Conservation (phyloP, 2,113 vertebrate species). For the Passerina amoena region DNA sequence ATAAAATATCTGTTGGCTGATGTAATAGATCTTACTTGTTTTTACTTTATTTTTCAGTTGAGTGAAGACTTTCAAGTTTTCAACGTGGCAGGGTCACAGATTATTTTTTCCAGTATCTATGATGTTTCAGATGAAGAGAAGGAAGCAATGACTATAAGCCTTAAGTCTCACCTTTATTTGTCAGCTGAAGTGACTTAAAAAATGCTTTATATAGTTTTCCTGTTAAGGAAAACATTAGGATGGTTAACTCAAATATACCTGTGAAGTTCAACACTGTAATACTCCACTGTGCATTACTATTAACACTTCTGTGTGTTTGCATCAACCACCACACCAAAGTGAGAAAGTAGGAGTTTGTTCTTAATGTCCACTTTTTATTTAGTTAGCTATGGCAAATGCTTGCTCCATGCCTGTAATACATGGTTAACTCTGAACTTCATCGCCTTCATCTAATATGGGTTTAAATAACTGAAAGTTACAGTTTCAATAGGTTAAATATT, state of each 20-base stretch:
- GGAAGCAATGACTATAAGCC: background rate
- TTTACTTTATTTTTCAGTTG: background rate
- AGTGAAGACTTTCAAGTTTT: background rate
- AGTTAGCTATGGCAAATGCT: background rate
- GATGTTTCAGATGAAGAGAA: background rate
- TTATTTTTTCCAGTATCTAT: background rate
- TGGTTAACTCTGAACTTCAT: background rate
- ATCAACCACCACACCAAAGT: background rate
- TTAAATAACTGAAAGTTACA: background rate
- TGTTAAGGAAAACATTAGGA: background rate
- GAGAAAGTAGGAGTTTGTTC: background rate
- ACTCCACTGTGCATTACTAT: background rate
- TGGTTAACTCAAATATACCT: background rate
- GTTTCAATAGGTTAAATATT: background rate
- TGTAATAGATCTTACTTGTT: background rate
- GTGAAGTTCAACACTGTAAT: background rate
- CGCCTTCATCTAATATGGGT: background rate
- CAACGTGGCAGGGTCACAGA: background rate
- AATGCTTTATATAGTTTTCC: background rate
- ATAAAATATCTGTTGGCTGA: background rate
- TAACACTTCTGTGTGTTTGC: background rate
- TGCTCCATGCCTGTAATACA: rapidly evolving
- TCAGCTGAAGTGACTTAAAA: background rate
- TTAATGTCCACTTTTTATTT: background rate
- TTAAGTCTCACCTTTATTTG: background rate